These are phyloP conservation scores for Centropristis striata DNA, from an alignment of 2,113 vertebrate species.

Conservation along the genomic window DNA sequence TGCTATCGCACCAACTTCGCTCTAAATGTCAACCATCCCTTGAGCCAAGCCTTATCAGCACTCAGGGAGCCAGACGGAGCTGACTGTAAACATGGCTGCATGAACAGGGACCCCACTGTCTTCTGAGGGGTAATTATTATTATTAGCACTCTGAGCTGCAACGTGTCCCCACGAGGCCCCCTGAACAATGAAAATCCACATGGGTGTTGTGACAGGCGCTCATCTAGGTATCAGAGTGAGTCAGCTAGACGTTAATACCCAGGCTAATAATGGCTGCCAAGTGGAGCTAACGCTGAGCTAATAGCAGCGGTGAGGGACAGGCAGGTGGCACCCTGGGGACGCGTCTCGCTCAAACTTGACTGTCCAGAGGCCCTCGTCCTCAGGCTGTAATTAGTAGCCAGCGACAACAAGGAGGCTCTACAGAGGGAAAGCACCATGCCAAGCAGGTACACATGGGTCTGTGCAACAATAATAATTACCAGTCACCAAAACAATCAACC, in stretches of 20 bases:
- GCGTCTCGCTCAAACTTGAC: conserved; percentile 65
- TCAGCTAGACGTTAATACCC: conserved; percentile 73
- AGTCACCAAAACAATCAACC: conserved; percentile 79
- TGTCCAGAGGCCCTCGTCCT: conserved; percentile 61
- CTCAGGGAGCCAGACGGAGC: conserved; percentile 31
- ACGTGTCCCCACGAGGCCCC: conserved; percentile 46
- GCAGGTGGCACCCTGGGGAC: conserved; percentile 63
- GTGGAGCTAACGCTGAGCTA: conserved; percentile 72
- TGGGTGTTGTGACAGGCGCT: conserved; percentile 57
- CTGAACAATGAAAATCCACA: conserved; percentile 62
- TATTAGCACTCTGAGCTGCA: conserved; percentile 68
- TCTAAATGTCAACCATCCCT: conserved; percentile 19
- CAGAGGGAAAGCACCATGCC: conserved; percentile 62
- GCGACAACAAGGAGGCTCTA: conserved; percentile 78
- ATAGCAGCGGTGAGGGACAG: conserved; percentile 76
- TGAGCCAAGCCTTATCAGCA: conserved; percentile 26
- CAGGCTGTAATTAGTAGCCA: conserved; percentile 85
- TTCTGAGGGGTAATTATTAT: conserved; percentile 77
- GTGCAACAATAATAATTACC: conserved; percentile 80
- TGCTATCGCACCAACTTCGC: conserved; percentile 12
- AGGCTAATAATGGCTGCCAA: conserved; percentile 83
- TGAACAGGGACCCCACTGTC: conserved; percentile 49
- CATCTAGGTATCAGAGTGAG: conserved; percentile 51
- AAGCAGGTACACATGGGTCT: conserved; percentile 71
- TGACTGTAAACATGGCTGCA: conserved; percentile 61